Base-by-base conservation (phyloP, 2,113 vertebrate genomes). In the Barbus barbus region DNA sequence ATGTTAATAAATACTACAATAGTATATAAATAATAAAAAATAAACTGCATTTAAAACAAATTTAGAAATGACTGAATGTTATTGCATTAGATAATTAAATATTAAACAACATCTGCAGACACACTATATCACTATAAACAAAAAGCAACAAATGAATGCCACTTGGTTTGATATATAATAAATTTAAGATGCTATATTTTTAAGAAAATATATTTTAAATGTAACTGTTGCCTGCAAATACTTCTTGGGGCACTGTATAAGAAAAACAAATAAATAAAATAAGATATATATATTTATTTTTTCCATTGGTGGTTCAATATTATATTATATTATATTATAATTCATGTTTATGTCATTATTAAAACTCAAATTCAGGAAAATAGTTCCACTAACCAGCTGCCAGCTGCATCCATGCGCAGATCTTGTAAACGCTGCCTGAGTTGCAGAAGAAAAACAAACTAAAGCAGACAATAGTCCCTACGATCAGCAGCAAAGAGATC, bases 391-490 rank as follows among this genome's bases (percentile, higher is more conserved):
- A 90, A 99, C 98, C 95, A 4, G 97, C 96, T 0, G 97, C 97
- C 88, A 99, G 94, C 93, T 99, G 97, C 97, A 98, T 97, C 97
- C 98, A 99, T 3, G 97, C 97, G 1, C 98, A 99, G 85, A 99
- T 96, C 91, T 99, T 99, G 89, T 98, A 98, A 24, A 99, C 97
- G 0, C 97, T 99, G 78, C 97, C 98, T 0, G 98, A 95, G 88
- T 97, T 99, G 93, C 96, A 99, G 94, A 99, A 96, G 91, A 99
- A 98, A 92, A 99, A 99, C 88, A 99, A 95, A 87, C 96, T 96
- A 93, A 99, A 98, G 88, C 96, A 96, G 85, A 98, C 92, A 91
- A 98, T 98, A 90, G 96, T 95, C 83, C 95, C 97, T 61, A 99
- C 96, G 88, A 99, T 95, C 90, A 99, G 94, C 88, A 99, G 95